These are phyloP conservation scores for Plutomurus gul DNA, from an alignment of 1,140 invertebrate species.

Conservation along the genomic window DNA sequence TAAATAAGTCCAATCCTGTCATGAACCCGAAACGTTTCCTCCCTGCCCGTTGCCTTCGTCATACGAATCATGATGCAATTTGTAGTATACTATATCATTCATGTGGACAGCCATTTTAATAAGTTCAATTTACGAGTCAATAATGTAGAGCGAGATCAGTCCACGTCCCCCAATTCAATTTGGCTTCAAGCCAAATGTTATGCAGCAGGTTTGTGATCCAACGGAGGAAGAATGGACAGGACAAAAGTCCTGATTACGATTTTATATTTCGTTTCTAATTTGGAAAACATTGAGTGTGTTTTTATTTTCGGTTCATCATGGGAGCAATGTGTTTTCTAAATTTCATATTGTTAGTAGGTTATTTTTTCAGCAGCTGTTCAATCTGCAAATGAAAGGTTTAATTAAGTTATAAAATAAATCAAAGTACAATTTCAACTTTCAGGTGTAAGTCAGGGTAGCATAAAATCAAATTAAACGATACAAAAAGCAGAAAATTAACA, in stretches of 20 bases:
- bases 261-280: too few relatives aligned
- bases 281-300: too few relatives aligned
- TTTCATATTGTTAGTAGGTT: background rate
- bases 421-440: too few relatives aligned
- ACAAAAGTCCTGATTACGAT: too few relatives aligned
- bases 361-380: slow-evolving; percentile 45
- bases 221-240: background rate
- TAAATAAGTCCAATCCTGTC: too few relatives aligned
- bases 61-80: too few relatives aligned
- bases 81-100: too few relatives aligned
- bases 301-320: too few relatives aligned
- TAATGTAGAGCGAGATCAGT: background rate
- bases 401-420: background rate
- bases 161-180: background rate
- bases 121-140: background rate
- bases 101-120: background rate
- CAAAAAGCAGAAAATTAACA: background rate
- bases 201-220: background rate
- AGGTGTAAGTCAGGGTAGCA: too few relatives aligned
- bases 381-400: slow-evolving; percentile 37
- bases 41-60: too few relatives aligned
- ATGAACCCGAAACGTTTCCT: too few relatives aligned
- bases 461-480: background rate
- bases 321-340: too few relatives aligned
- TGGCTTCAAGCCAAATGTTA: background rate